Percentiles rank a stretch among this genome's conserved stretches.
Conservation (phyloP, 1,140 invertebrate species). For the Anthonomus grandis region DNA sequence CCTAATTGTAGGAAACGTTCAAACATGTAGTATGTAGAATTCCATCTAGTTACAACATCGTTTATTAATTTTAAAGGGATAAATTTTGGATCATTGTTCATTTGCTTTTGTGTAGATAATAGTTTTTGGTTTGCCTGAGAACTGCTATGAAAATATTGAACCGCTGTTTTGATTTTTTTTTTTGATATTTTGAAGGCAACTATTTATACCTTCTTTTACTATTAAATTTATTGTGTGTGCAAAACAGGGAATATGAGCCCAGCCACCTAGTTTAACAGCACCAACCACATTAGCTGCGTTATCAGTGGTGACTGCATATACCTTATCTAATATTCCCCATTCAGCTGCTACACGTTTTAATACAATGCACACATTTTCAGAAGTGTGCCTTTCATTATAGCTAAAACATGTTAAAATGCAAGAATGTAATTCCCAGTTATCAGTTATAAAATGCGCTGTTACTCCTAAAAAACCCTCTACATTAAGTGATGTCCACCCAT, state of each 20-base stretch:
- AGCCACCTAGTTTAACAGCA: neutral
- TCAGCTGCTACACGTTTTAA: conserved; percentile 11
- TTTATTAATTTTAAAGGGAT: conserved; percentile 16
- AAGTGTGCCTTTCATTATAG: conserved; percentile 1
- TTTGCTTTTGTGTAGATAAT: conserved; percentile 15
- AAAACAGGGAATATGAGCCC: conserved; percentile 10
- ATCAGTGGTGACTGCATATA: conserved; percentile 4
- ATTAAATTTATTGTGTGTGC: conserved; percentile 17
- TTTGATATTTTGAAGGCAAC: neutral
- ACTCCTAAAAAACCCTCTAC: conserved; percentile 1
- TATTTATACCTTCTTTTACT: conserved; percentile 9
- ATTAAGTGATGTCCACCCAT: conserved; percentile 5
- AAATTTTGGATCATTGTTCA: neutral
- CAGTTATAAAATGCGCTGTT: conserved; percentile 7
- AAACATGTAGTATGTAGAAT: conserved; percentile 22
- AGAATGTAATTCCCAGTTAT: neutral
- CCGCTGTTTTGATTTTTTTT: conserved; percentile 4
- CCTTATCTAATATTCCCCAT: conserved; percentile 12
- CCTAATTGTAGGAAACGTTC: conserved; percentile 18
- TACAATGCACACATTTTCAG: conserved; percentile 1
- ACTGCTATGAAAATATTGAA: conserved; percentile 14
- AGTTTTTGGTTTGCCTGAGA: neutral
- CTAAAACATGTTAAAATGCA: conserved; percentile 9
- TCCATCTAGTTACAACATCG: conserved; percentile 13
- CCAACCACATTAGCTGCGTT: conserved; percentile 7